Evolutionary conservation across 1,140 invertebrate species (phyloP).

Genomic region (Brevipalpus yothersi): DNA sequence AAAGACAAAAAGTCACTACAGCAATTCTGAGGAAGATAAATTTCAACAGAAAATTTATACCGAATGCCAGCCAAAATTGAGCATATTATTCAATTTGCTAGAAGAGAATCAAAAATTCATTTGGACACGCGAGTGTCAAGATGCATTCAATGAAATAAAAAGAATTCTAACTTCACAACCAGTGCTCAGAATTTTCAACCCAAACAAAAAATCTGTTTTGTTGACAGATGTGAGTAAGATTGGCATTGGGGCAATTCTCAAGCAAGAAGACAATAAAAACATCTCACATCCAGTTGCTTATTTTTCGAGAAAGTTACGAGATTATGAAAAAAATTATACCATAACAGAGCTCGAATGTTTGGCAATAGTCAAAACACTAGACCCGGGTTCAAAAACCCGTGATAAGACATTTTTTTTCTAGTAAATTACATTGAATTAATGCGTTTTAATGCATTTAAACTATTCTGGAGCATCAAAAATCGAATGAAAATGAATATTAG

Average conservation of each 20-base stretch:
- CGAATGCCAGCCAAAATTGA: slow-evolving; percentile 9
- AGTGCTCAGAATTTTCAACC: not conserved
- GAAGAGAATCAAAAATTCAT: slow-evolving; percentile 10
- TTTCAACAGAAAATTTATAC: too few species aligned
- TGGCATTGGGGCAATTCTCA: slow-evolving; percentile 11
- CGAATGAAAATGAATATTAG: too few species aligned
- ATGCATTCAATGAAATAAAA: slow-evolving; percentile 21
- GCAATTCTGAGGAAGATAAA: slow-evolving; percentile 16
- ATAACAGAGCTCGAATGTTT: slow-evolving; percentile 28
- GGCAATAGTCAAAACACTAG: slow-evolving; percentile 22
- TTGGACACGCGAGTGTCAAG: slow-evolving; percentile 6
- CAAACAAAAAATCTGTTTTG: not conserved
- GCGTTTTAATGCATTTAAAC: too few species aligned
- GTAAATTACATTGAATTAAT: too few species aligned
- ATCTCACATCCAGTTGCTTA: slow-evolving; percentile 21
- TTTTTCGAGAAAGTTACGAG: slow-evolving; percentile 6
- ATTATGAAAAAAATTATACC: slow-evolving; percentile 17
- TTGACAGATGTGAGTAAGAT: slow-evolving; percentile 3
- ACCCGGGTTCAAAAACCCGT: too few species aligned
- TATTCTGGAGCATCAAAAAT: too few species aligned
- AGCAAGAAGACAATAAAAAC: slow-evolving; percentile 10
- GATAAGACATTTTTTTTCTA: too few species aligned
- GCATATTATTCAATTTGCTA: slow-evolving; percentile 8
- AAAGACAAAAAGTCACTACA: slow-evolving; percentile 13
- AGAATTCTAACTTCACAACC: slow-evolving; percentile 11